These are phyloP conservation scores for Miichthys miiuy DNA, from an alignment of 2,797 vertebrate genomes.

Conservation along the genomic window DNA sequence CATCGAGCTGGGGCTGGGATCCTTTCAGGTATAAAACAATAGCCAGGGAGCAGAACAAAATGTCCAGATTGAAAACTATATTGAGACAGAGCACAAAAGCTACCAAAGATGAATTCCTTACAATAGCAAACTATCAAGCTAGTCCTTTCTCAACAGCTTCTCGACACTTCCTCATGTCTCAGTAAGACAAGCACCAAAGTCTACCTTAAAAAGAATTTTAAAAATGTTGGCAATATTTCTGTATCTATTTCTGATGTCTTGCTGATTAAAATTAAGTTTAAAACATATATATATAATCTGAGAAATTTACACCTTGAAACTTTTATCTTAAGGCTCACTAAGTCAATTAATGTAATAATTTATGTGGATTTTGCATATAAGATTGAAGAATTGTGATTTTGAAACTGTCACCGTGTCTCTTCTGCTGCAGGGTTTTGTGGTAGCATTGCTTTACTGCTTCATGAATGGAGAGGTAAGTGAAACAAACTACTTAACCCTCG, in stretches of 20 bases:
- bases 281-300: no score
- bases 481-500: neutral
- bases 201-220: neutral
- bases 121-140: neutral
- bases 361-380: neutral
- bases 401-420: constrained; percentile 1
- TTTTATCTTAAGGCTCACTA: neutral
- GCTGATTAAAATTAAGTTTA: no score
- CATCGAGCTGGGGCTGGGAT: constrained; percentile 94
- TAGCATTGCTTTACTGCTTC: constrained; percentile 93
- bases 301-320: neutral
- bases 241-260: no score
- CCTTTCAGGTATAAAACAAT: constrained; percentile 90
- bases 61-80: neutral
- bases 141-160: neutral
- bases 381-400: neutral
- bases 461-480: constrained; percentile 90
- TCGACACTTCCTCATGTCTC: neutral
- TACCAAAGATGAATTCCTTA: neutral
- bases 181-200: neutral
- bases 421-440: constrained; percentile 89
- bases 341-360: neutral
- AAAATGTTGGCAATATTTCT: neutral
- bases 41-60: neutral
- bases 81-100: neutral